Conservation (phyloP, 2,797 vertebrate species). For the Hyperoplus lanceolatus region DNA sequence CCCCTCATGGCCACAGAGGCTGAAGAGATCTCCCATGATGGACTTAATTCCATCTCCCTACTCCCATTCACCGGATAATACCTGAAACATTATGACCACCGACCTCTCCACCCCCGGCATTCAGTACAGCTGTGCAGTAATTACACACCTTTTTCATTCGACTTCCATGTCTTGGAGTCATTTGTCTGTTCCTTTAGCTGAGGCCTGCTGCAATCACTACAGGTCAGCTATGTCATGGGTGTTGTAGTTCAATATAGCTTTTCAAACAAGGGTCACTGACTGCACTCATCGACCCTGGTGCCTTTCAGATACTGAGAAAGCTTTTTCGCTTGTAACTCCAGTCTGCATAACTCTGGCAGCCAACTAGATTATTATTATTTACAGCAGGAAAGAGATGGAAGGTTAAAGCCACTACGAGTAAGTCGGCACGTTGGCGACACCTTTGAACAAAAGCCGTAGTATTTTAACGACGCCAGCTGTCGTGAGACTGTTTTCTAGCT, state of each 20-base stretch:
- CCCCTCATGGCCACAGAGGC: slow-evolving; percentile 29
- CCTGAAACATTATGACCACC: slow-evolving; percentile 5
- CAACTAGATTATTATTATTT: neutral
- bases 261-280: neutral
- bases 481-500: too few relatives aligned
- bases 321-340: neutral
- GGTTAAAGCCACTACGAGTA: too few relatives aligned
- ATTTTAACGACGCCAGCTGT: too few relatives aligned
- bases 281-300: neutral
- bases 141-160: neutral
- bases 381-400: too few relatives aligned
- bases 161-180: neutral
- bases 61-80: slow-evolving; percentile 27
- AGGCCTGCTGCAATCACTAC: neutral
- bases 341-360: neutral
- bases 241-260: neutral
- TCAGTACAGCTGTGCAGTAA: slow-evolving; percentile 11
- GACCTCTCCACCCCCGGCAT: neutral
- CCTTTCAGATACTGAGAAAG: neutral
- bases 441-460: too few relatives aligned
- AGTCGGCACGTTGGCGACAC: too few relatives aligned
- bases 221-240: neutral
- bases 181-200: slow-evolving; percentile 4
- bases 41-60: slow-evolving; percentile 53
- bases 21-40: slow-evolving; percentile 49